These are phyloP conservation scores for Cheirogaleus medius DNA, from an alignment of 2,113 vertebrate genomes.

Conservation along the genomic window DNA sequence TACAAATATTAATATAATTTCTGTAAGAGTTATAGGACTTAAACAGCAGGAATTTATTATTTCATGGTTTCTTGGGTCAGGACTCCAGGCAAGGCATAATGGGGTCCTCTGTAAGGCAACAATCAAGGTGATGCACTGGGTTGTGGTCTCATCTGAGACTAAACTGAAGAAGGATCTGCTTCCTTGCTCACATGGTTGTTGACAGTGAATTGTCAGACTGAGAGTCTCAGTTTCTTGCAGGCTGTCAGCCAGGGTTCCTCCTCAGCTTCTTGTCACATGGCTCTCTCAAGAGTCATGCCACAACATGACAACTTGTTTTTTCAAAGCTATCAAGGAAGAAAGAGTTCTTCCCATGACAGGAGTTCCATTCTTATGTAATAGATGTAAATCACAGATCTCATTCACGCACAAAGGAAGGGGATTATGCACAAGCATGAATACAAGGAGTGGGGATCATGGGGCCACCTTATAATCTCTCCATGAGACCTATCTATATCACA, in stretches of 20 bases:
- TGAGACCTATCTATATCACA: neutral
- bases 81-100: neutral
- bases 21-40: neutral
- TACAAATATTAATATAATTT: neutral
- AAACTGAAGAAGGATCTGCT: neutral
- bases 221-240: neutral
- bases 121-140: neutral
- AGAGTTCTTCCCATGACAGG: neutral
- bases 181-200: neutral
- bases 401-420: neutral
- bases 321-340: neutral
- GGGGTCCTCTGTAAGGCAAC: neutral
- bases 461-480: neutral
- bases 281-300: neutral
- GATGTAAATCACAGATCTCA: neutral
- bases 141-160: neutral
- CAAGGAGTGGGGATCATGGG: neutral
- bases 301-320: neutral
- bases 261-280: neutral
- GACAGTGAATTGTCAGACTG: neutral
- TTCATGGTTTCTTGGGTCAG: neutral
- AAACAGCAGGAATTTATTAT: no score
- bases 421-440: neutral
- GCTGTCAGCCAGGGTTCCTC: neutral
- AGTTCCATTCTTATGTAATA: neutral